A percentile compares a stretch with the other conserved stretches of the same genome.
These are phyloP conservation scores for Oceanodroma tethys DNA, from an alignment of 2,113 vertebrate genomes.

Conservation along the genomic window DNA sequence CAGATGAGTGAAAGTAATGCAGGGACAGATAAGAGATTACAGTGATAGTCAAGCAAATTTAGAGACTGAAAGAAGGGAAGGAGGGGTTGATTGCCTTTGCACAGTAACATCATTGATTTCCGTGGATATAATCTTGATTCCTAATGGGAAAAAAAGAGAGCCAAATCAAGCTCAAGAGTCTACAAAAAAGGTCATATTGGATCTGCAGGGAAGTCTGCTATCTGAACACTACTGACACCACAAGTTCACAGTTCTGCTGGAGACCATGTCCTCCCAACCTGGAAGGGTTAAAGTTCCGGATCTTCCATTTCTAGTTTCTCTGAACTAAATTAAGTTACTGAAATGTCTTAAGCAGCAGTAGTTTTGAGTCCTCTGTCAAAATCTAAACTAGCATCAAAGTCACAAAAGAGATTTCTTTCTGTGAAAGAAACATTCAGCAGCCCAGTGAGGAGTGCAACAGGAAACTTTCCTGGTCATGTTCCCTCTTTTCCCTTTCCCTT, in stretches of 20 bases:
- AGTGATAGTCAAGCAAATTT: neutral
- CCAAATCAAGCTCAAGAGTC: neutral
- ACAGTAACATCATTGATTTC: neutral
- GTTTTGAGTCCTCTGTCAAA: neutral
- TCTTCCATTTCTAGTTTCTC: neutral
- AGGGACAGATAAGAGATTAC: neutral
- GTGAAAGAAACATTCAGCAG: neutral
- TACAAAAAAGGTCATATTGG: neutral
- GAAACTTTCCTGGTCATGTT: neutral
- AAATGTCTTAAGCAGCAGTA: neutral
- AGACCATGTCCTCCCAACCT: neutral
- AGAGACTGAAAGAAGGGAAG: neutral
- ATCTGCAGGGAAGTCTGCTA: neutral
- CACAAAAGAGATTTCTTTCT: neutral
- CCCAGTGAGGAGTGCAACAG: neutral
- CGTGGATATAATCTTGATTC: neutral
- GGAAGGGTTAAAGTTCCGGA: neutral
- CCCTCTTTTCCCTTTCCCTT: neutral
- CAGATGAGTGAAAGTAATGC: neutral
- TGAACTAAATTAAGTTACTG: neutral
- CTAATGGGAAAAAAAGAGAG: neutral
- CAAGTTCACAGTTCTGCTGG: neutral
- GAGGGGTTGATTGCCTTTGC: neutral
- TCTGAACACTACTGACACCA: neutral
- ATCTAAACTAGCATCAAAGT: neutral